Evolutionary conservation across 1,140 invertebrate genomes (phyloP), one percentile per base, ranked within the genome.

Genomic region (Aplysia californica): DNA sequence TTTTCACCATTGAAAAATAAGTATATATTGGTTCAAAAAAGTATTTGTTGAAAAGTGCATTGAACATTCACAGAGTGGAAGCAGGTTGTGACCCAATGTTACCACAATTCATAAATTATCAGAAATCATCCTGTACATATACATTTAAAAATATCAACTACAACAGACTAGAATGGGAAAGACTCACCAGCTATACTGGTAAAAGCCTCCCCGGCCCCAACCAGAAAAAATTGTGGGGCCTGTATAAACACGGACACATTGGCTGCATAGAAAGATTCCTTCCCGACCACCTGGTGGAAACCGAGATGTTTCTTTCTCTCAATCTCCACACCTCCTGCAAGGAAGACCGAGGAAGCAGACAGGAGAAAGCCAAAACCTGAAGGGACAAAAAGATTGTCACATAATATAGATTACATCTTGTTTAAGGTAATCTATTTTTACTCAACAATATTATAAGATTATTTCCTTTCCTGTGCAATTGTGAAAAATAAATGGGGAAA

Each of bases 131-230:
- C n/a, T n/a, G n/a, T n/a, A n/a, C n/a, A n/a, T n/a, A n/a, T n/a
- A n/a, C n/a, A n/a, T n/a, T n/a, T n/a, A n/a, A n/a, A n/a, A n/a
- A n/a, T n/a, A n/a, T n/a, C n/a, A n/a, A n/a, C n/a, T n/a, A n/a
- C n/a, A n/a, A n/a, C n/a, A n/a, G n/a, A n/a, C n/a, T n/a, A n/a
- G n/a, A n/a, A n/a, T n/a, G n/a, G n/a, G n/a, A n/a, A n/a, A n/a
- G n/a, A n/a, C 59, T 64, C 79, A 87, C 87, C 87, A 76, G 87
- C 82, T 26, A 87, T 84, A 78, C 83, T 87, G 4, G 91, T 87
- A 80, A 92, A 91, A 0, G 91, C 89, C 83, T 92, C 91, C 79
- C 91, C 90, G 20, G 90, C 85, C 0, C 91, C 91, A 59, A 92
- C 87, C 23, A 92, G 81, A 26, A 88, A 87, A 83, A 91, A 92